A percentile compares a stretch with the other conserved stretches of the same genome.
Evolutionary conservation across 64 coral and sea anemone species (phyloP).

Genomic region (Montipora cactus): DNA sequence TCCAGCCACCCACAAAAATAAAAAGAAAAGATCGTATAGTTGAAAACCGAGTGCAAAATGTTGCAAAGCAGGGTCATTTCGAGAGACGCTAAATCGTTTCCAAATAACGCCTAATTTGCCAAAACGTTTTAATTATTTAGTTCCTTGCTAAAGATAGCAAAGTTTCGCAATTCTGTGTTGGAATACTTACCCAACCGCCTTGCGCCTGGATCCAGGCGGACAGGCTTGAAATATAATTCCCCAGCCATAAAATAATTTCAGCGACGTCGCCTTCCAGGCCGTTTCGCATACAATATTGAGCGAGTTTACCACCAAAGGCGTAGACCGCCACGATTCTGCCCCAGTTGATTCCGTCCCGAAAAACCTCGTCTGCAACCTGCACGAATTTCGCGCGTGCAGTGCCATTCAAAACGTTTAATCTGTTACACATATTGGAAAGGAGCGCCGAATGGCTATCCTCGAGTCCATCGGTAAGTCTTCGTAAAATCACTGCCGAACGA

Average conservation of each 20-base stretch:
- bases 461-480: constrained; percentile 82
- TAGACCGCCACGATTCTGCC: constrained; percentile 91
- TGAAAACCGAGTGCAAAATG: neutral
- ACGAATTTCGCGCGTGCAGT: constrained; percentile 86
- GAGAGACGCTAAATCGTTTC: neutral
- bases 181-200: constrained; percentile 75
- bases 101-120: neutral
- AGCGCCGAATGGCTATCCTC: constrained; percentile 75
- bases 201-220: constrained; percentile 57
- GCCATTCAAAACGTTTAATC: constrained; percentile 62
- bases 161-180: neutral
- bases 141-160: constrained; percentile 25
- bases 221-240: constrained; percentile 66
- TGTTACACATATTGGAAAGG: constrained; percentile 78
- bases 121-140: constrained; percentile 5
- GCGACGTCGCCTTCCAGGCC: constrained; percentile 47
- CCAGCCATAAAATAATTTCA: constrained; percentile 47
- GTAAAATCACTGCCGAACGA: constrained; percentile 75
- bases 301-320: constrained; percentile 84
- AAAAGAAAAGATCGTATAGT: neutral
- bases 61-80: neutral
- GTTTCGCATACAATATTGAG: constrained; percentile 59
- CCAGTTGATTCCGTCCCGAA: constrained; percentile 90
- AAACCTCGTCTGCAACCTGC: constrained; percentile 93
- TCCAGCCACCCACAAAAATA: no score